Conservation (phyloP, 2,113 vertebrate genomes). For the Ceratotherium simum region DNA sequence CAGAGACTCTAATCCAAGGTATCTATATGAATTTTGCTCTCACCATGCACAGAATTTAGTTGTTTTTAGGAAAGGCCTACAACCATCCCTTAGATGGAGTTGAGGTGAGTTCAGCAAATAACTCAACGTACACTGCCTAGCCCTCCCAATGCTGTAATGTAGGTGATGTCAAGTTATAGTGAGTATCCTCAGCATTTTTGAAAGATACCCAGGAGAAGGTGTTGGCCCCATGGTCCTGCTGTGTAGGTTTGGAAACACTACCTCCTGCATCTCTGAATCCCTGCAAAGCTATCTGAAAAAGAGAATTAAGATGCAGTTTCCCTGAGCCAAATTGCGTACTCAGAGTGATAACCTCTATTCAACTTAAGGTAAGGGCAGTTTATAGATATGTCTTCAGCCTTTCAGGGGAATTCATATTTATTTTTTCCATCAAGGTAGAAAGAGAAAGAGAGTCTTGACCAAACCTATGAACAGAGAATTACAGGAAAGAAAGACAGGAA, state of each 20-base stretch:
- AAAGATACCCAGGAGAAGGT: background rate
- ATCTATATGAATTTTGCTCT: background rate
- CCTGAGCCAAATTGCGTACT: background rate
- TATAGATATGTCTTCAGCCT: background rate
- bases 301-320: background rate
- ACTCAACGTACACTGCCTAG: background rate
- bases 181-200: background rate
- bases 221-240: background rate
- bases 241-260: background rate
- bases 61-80: background rate
- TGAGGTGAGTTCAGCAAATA: background rate
- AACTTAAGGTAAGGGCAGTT: background rate
- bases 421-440: background rate
- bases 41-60: background rate
- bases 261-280: background rate
- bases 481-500: background rate
- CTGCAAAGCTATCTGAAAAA: conserved; percentile 7
- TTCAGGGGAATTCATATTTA: background rate
- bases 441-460: background rate
- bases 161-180: background rate
- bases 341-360: background rate
- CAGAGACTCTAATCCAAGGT: background rate
- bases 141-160: background rate
- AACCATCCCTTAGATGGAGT: background rate
- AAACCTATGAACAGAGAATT: background rate